Evolutionary conservation across 2,888 invertebrate species (phyloP), one percentile per base, ranked within the genome.

Genomic region (Autographa gamma): DNA sequence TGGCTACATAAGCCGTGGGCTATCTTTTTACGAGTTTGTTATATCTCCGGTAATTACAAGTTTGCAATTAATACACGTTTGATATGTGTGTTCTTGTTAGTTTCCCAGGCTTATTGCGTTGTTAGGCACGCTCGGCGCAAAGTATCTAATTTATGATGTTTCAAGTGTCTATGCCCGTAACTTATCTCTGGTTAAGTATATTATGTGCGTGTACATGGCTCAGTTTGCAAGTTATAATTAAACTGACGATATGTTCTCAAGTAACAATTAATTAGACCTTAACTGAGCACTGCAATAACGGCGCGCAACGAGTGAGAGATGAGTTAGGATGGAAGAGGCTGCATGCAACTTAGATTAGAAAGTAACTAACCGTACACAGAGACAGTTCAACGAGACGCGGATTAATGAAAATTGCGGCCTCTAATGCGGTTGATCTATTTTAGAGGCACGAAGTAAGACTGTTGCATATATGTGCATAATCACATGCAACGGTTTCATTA

Each of bases 181-280:
- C 61, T 67, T 73, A 70, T 69, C 58, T 76, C 66, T 62, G 64
- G 60, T 60, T 41, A 72, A 73, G 77, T 78, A 72, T 76, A 62
- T 74, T 73, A 71, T 71, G 66, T 76, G 74, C 70, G 66, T 74
- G 68, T 66, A 66, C 19, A 69, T 77, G 73, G 66, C 81, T 80
- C 76, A 69, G 81, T 85, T 84, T 73, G 74, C 88, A 91, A 91
- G 83, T 90, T 90, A 86, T 92, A 90, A 93, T 93, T 91, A 90
- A 91, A 91, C 88, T 89, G 90, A 88, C 89, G 87, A 90, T 89
- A 88, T 87, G 86, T 88, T 88, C 86, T 81, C 86, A 74, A 86
- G 85, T 81, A 88, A 89, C 90, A 92, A 93, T 92, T 92, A 93
- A 92, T 93, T 91, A 92, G 89, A 85, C 78, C 85, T 86, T 88